Base-by-base conservation (phyloP, 1,140 invertebrate species). In the Sitobion miscanthi region DNA sequence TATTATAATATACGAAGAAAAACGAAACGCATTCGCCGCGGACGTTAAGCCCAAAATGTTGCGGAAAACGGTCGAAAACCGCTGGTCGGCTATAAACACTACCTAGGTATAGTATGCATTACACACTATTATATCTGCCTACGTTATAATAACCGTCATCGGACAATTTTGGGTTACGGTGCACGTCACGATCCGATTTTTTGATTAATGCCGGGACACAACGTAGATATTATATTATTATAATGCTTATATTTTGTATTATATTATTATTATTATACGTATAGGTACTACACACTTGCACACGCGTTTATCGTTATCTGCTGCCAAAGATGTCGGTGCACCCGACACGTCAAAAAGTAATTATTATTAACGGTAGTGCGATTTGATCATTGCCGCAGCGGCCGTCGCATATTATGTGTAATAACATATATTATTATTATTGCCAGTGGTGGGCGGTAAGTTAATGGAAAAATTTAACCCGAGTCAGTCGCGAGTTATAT, bases 301-400 rank as follows among this genome's bases (percentile, higher is more conserved):
- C 5, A 20, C 7, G 82, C 38, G 35, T 83, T 83, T 83, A 83
- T 83, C 82, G 82, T 42, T 77, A 42, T 83, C n/a, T 42, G 38
- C 42, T 86, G 23, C 83, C 38, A 86, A 86, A 38, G 83, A 86
- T 14, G 83, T 86, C 42, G 82, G 82, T 83, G 82, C 21, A 83
- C 7, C 35, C 82, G 23, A 86, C 42, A 23, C 83, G 42, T 86
- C 38, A 45, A 47, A 86, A 86, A 45, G 83, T 86, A 86, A 86
- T 86, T 86, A 86, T 86, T 86, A 86, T 86, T 86, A 86, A 25
- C 42, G 9, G 42, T 86, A 86, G 83, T 86, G 83, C 83, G 83
- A 86, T 86, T 86, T 42, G 83, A 86, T 86, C 82, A 83, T 83
- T 83, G 82, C 82, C 21, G 38, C 82, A 14, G 42, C 42, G 9